A percentile compares a stretch with the other conserved stretches of the same genome.
Conservation (phyloP, 2,888 invertebrate species). For the Polylopha cassiicola region DNA sequence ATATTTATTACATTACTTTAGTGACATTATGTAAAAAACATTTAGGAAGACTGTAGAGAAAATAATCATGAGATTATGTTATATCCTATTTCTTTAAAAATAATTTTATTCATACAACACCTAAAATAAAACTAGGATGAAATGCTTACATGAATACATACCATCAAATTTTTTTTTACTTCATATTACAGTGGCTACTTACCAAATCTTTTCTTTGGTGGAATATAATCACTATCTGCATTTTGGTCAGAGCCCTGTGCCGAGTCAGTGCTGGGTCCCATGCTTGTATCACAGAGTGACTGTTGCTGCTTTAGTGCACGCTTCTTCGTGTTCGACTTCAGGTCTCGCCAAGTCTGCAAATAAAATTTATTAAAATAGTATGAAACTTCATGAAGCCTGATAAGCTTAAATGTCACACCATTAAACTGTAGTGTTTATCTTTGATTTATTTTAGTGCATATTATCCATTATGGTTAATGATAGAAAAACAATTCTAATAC, state of each 20-base stretch:
- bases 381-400: no score
- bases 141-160: not conserved
- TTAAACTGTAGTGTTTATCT: no score
- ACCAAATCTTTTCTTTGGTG: constrained; percentile 29
- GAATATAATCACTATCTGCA: constrained; percentile 25
- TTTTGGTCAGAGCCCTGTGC: constrained; percentile 24
- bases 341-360: constrained; percentile 37
- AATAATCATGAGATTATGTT: no score
- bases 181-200: not conserved
- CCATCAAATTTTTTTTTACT: not conserved
- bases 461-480: not conserved
- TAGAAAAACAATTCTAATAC: no score
- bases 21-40: no score
- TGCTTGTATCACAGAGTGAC: constrained; percentile 30
- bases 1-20: no score
- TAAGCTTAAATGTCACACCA: no score
- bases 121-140: not conserved
- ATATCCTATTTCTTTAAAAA: no score
- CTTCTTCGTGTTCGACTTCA: constrained; percentile 35
- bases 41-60: no score
- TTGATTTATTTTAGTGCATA: no score
- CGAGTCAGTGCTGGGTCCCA: constrained; percentile 26
- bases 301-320: constrained; percentile 30
- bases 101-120: constrained; percentile 1
- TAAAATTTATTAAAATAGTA: not conserved